Percentiles rank a stretch among this genome's conserved stretches.
phyloP scores from a whole-genome alignment of 2,888 invertebrate genomes.

The Crematogaster levior region DNA sequence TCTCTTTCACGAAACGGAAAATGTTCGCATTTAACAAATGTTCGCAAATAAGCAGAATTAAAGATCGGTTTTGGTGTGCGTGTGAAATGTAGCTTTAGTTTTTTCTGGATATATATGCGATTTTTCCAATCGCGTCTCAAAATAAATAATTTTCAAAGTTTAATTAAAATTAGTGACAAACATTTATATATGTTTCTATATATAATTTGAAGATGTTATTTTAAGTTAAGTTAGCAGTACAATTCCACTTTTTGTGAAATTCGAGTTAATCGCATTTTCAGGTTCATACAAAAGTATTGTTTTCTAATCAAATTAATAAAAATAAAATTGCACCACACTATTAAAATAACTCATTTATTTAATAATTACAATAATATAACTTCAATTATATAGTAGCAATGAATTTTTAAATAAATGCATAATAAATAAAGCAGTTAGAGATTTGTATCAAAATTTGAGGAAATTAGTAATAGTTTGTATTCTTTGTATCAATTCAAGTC shows the following conservation, averaged over 20 bases:
- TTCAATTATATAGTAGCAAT: neutral
- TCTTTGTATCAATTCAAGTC: neutral
- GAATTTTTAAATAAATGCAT: neutral
- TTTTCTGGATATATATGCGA: neutral
- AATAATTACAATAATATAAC: neutral
- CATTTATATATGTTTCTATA: neutral
- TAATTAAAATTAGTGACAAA: neutral
- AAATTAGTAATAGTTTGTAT: neutral
- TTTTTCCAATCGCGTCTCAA: neutral
- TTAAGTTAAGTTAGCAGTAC: no score
- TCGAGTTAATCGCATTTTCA: no score
- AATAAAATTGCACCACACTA: no score
- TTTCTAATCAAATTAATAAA: no score
- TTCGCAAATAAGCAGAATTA: conserved; percentile 1
- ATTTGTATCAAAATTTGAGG: neutral
- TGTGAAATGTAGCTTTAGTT: neutral
- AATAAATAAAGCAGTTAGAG: neutral
- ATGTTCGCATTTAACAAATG: no score
- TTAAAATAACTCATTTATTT: no score
- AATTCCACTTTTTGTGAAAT: no score
- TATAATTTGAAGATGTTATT: no score
- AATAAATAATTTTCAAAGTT: neutral
- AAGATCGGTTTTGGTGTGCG: neutral
- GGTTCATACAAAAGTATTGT: no score
- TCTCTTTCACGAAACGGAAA: neutral